Conservation (phyloP, 2,113 vertebrate species). For the Platysteira castanea region DNA sequence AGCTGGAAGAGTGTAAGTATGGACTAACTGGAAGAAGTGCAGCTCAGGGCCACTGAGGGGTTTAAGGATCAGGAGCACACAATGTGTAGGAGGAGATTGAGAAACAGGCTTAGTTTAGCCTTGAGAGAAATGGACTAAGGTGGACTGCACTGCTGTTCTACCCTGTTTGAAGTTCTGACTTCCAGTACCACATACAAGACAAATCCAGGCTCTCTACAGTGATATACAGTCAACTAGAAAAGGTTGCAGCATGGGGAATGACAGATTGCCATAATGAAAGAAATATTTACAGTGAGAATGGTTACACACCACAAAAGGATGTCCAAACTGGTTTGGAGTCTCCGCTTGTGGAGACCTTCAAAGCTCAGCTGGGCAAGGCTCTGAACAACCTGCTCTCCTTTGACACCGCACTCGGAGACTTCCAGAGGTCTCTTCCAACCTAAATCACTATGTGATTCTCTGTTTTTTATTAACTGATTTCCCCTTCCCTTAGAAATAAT, state of each 20-base stretch:
- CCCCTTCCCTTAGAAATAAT: neutral
- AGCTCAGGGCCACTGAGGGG: neutral
- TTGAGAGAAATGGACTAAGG: neutral
- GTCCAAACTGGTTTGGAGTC: neutral
- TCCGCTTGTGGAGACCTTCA: neutral
- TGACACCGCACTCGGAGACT: neutral
- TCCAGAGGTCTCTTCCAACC: neutral
- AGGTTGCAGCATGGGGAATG: neutral
- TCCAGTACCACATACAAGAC: neutral
- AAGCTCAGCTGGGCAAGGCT: neutral
- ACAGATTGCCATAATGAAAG: neutral
- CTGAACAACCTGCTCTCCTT: neutral
- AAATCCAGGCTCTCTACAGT: neutral
- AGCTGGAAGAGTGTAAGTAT: neutral
- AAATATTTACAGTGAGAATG: neutral
- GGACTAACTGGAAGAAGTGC: neutral
- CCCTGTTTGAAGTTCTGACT: neutral
- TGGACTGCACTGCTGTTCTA: neutral
- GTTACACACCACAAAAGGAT: neutral
- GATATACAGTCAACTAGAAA: neutral
- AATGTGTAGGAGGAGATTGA: neutral
- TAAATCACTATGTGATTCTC: neutral
- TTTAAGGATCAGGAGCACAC: accelerated
- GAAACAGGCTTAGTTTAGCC: neutral
- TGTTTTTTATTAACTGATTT: neutral